Evolutionary conservation across 2,888 invertebrate genomes (phyloP).

Genomic region (Sabellastarte sp.): DNA sequence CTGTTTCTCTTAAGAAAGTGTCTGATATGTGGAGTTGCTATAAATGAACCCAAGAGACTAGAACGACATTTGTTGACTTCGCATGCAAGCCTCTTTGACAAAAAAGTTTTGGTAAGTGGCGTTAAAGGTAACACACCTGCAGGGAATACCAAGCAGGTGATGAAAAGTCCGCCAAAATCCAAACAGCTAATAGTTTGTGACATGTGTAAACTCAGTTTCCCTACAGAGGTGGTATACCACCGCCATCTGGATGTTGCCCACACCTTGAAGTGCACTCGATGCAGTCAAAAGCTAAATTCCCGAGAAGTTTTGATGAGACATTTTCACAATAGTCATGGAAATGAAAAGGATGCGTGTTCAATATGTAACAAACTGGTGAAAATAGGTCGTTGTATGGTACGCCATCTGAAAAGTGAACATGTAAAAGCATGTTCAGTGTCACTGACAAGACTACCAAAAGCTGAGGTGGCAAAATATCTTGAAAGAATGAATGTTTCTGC

Average conservation of each 20-base stretch:
- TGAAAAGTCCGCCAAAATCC: neutral
- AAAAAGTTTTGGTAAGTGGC: neutral
- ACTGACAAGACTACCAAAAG: conserved; percentile 1
- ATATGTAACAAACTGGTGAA: conserved; percentile 8
- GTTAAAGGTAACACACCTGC: neutral
- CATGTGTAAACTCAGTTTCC: neutral
- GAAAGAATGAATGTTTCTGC: too few species aligned
- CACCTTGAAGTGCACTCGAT: neutral
- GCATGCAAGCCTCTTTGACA: neutral
- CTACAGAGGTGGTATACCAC: neutral
- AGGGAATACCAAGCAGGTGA: neutral
- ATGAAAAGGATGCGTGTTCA: conserved; percentile 14
- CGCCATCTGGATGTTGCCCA: neutral
- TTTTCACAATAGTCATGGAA: conserved; percentile 7
- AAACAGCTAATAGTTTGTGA: too few species aligned
- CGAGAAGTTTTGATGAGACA: conserved; percentile 7
- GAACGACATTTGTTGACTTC: neutral
- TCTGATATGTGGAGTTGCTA: neutral
- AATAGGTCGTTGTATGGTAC: conserved; percentile 13
- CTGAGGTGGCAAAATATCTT: neutral
- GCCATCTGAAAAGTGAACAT: conserved; percentile 17
- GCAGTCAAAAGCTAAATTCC: neutral
- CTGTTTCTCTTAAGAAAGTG: neutral
- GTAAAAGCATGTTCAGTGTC: conserved; percentile 10
- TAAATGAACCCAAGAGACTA: neutral